Evolutionary conservation across 2,113 vertebrate species (phyloP), one percentile per base, ranked within the genome.

Genomic region (Drymodes brunneopygia): DNA sequence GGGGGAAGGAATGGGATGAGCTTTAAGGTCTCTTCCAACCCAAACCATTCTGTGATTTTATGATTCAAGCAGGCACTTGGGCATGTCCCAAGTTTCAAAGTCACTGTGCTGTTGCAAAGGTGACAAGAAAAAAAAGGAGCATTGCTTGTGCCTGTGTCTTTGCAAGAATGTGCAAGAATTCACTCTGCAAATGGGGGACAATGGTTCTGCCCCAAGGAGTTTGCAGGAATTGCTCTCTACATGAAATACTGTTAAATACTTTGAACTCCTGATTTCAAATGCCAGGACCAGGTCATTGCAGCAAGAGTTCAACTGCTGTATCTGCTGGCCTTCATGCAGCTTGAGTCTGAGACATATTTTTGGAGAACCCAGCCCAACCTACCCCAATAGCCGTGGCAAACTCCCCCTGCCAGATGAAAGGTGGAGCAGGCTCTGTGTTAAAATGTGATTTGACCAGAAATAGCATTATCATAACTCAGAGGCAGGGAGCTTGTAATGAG

Each of bases 391-490:
- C 21, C 1, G 0, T 57, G 40, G n/a, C 57, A 90, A n/a, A 69
- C 36, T 61, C 33, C 7, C 36, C 44, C 20, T 0, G 0, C 13
- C 66, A 57, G 54, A 35, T 38, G 74, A 69, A 83, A 92, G 75
- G 42, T 80, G 90, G 71, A 66, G 58, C 50, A 83, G 54, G 42
- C 20, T 91, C 53, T 17, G 28, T 45, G 35, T 50, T 70, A 58
- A 92, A 77, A 62, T n/a, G 35, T 50, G 75, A 83, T 86, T 82
- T 90, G 72, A 56, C 62, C 62, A 50, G 88, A 77, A 92, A 44
- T 0, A 7, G 38, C 86, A 62, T 54, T 40, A 8, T 69, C 2
- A 15, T 79, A 75, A 65, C 40, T 31, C 44, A 78, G 88, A 92
- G 60, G 77, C 77, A 48, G 40, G 67, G 75, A 88, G 44, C 64